Base-by-base conservation (phyloP, 2,888 invertebrate species). In the Thereva unica region DNA sequence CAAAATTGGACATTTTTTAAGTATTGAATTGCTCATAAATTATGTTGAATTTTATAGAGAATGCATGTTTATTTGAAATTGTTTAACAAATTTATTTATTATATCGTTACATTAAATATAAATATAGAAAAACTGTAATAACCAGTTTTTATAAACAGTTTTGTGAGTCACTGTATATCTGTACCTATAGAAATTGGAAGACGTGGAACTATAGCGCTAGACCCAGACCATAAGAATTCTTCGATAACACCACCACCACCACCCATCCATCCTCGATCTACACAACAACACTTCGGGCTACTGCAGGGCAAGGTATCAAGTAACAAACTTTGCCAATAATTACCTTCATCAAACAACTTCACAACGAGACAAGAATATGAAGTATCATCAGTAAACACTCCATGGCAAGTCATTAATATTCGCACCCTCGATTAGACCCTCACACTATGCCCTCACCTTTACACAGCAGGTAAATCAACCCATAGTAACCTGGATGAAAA, bases 301-400 rank as follows among this genome's bases (percentile, higher is more conserved):
- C 23, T 23, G 23, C 23, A 23, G 23, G 23, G 2, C 23, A 23
- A 23, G 23, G 49, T 66, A 66, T 66, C 66, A 50, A 66, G 50
- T 66, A 66, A 57, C 66, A 56, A 66, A 66, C 56, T 66, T 50
- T 47, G 57, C 57, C 52, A 66, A 66, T 66, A 66, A 66, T 66
- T 66, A 66, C 66, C 57, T 66, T 66, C 66, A 66, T 66, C 66
- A 66, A 66, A 66, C 66, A 66, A 66, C 49, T 66, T 57, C 38
- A 34, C 57, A 66, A 66, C 66, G 57, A 66, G 66, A 49, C 56
- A 56, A 42, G 66, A 66, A 66, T 66, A 66, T 66, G 66, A 66
- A 66, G 57, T 66, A 66, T 56, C 57, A 42, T n/a, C 40, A 49
- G 45, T 23, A 66, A 66, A 66, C 47, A 66, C 66, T 23, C 66